Evolutionary conservation across 2,797 vertebrate species (phyloP).

Genomic region (Sylvia borin): DNA sequence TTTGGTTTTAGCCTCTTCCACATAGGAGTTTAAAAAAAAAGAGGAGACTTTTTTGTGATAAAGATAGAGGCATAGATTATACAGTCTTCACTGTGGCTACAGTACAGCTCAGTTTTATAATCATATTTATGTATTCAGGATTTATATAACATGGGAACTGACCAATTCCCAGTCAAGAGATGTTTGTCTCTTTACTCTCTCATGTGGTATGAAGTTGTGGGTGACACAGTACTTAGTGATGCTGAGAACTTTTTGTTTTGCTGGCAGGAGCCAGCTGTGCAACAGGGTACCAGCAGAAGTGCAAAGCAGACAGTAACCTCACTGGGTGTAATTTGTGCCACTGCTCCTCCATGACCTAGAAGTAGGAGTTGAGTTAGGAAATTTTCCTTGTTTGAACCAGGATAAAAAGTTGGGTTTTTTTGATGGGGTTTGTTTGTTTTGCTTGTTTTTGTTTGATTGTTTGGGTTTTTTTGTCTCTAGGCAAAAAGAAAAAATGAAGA

Average conservation of each 20-base stretch:
- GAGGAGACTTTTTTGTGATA: not conserved
- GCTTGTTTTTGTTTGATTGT: not conserved
- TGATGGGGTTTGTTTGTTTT: not conserved
- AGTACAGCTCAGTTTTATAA: conserved; percentile 3
- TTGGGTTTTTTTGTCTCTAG: not conserved
- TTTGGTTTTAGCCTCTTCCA: not conserved
- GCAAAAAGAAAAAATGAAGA: conserved; percentile 65
- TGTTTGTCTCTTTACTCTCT: conserved; percentile 18
- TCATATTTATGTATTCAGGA: not conserved
- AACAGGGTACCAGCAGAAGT: conserved; percentile 10
- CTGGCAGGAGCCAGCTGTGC: conserved; percentile 8
- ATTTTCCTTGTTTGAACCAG: not conserved
- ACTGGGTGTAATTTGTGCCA: not conserved
- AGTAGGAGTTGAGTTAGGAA: not conserved
- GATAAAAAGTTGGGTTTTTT: not conserved
- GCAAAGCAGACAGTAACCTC: not conserved
- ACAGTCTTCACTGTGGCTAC: not conserved
- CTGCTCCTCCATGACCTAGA: not conserved
- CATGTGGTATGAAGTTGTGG: conserved; percentile 10
- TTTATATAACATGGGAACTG: conserved; percentile 43
- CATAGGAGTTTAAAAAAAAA: not conserved
- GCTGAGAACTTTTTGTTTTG: conserved; percentile 40
- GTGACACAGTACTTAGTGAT: not conserved
- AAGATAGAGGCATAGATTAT: not conserved
- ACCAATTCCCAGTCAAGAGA: not conserved